Evolutionary conservation across 2,888 invertebrate genomes (phyloP).

Genomic region (Thymelicus sylvestris): DNA sequence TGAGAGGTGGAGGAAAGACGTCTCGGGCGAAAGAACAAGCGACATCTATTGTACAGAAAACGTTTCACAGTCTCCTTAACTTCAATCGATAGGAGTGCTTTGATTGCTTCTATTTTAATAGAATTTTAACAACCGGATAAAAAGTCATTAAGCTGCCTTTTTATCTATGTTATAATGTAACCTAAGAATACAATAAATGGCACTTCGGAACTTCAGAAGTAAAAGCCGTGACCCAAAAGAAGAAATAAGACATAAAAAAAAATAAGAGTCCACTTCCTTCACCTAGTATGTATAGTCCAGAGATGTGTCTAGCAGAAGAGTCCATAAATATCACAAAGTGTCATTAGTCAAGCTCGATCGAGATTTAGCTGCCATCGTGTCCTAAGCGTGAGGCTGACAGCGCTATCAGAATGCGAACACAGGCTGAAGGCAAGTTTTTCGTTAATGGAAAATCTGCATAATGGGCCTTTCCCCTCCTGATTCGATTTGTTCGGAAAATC

Average conservation of each 20-base stretch:
- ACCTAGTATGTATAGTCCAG: too few species aligned
- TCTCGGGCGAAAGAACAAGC: constrained; percentile 41
- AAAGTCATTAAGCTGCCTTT: neutral
- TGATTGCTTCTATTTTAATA: constrained; percentile 29
- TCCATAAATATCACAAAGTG: neutral
- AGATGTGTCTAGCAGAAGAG: too few species aligned
- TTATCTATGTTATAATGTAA: too few species aligned
- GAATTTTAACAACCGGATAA: constrained; percentile 1
- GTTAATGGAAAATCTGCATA: constrained; percentile 81
- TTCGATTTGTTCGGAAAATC: constrained; percentile 75
- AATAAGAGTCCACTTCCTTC: too few species aligned
- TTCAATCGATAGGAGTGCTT: constrained; percentile 41
- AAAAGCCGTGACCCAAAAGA: too few species aligned
- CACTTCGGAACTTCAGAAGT: too few species aligned
- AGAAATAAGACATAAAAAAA: too few species aligned
- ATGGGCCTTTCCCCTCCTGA: constrained; percentile 69
- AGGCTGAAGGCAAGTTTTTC: constrained; percentile 63
- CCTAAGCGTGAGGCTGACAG: constrained; percentile 7
- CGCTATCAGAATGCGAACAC: constrained; percentile 46
- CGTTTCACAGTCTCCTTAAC: constrained; percentile 48
- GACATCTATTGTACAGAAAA: constrained; percentile 51
- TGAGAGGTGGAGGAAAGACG: constrained; percentile 45
- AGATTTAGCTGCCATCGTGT: neutral
- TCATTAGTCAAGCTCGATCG: neutral
- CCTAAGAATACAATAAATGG: too few species aligned